Evolutionary conservation across 2,888 invertebrate genomes (phyloP).

Genomic region (Octodonta nipae): DNA sequence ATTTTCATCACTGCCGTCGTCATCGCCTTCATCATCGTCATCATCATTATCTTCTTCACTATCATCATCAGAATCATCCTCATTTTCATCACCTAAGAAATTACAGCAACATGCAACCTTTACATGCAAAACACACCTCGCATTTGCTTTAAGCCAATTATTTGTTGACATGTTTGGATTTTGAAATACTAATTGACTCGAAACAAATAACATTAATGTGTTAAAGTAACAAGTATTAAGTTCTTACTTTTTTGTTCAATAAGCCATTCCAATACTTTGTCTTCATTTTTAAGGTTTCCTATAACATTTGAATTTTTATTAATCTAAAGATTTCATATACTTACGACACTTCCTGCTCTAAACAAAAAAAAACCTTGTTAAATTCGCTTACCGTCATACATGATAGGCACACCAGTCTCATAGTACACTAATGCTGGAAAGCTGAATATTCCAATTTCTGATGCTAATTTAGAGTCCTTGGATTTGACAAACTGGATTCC

Average conservation of each 20-base stretch:
- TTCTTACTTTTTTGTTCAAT: conserved; percentile 92
- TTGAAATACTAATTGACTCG: no score
- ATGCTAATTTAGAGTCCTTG: conserved; percentile 75
- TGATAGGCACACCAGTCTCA: conserved; percentile 84
- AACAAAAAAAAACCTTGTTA: no score
- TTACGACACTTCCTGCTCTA: conserved; percentile 7
- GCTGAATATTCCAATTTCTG: conserved; percentile 82
- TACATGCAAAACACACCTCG: conserved; percentile 27
- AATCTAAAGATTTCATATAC: no score
- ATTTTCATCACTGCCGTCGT: conserved; percentile 37
- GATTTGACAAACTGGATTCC: conserved; percentile 90
- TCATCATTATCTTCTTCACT: conserved; percentile 37
- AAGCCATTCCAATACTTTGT: conserved; percentile 91
- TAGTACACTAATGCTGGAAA: conserved; percentile 87
- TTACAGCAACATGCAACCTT: conserved; percentile 34
- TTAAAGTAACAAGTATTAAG: conserved; percentile 21
- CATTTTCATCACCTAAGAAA: conserved; percentile 37
- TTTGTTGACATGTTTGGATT: no score
- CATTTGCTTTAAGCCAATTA: conserved; percentile 15
- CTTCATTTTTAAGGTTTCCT: conserved; percentile 90
- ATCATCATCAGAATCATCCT: conserved; percentile 38
- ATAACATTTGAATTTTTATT: conserved; percentile 42
- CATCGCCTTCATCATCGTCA: conserved; percentile 41
- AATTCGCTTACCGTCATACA: conserved; percentile 74
- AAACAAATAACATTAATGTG: no score